Conservation (phyloP, 2,797 vertebrate species). For the Acrossocheilus fasciatus region DNA sequence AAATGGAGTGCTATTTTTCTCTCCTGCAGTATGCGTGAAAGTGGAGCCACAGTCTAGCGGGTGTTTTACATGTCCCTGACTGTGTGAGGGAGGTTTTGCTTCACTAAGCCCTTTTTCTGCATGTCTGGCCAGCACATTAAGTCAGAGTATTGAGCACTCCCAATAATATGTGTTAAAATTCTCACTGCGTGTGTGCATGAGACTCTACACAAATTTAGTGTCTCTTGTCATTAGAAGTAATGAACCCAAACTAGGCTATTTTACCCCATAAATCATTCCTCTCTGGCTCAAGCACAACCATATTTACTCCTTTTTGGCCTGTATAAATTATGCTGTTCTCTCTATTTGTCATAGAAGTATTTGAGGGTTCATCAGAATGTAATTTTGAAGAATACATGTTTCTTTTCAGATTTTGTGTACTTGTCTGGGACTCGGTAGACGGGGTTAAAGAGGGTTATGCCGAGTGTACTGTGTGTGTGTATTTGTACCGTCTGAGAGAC, state of each 20-base stretch:
- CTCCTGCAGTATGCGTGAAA: slow-evolving; percentile 39
- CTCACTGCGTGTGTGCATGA: slow-evolving; percentile 32
- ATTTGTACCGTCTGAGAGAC: slow-evolving; percentile 26
- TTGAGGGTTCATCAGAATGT: background rate
- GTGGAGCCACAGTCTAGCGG: slow-evolving; percentile 38
- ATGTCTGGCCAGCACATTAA: slow-evolving; percentile 63
- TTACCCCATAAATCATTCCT: slow-evolving; percentile 15
- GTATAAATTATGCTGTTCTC: background rate
- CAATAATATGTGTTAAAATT: slow-evolving; percentile 51
- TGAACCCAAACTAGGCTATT: slow-evolving; percentile 10
- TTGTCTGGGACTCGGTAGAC: slow-evolving; percentile 22
- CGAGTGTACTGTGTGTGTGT: background rate
- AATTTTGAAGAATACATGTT: slow-evolving; percentile 2
- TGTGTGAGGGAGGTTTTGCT: slow-evolving; percentile 62
- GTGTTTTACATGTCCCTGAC: slow-evolving; percentile 57
- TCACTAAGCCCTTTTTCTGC: slow-evolving; percentile 49
- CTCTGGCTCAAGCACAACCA: slow-evolving; percentile 3
- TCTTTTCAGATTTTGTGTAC: slow-evolving; percentile 4
- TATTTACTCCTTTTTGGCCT: slow-evolving; percentile 48
- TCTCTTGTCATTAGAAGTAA: slow-evolving; percentile 25
- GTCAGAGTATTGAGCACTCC: slow-evolving; percentile 60
- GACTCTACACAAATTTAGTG: slow-evolving; percentile 13
- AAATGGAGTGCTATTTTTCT: slow-evolving; percentile 45
- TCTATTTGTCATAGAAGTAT: background rate
- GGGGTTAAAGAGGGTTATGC: slow-evolving; percentile 27